Evolutionary conservation across 2,113 vertebrate genomes (phyloP), one percentile per base, ranked within the genome.

Genomic region (Tragelaphus imberbis): DNA sequence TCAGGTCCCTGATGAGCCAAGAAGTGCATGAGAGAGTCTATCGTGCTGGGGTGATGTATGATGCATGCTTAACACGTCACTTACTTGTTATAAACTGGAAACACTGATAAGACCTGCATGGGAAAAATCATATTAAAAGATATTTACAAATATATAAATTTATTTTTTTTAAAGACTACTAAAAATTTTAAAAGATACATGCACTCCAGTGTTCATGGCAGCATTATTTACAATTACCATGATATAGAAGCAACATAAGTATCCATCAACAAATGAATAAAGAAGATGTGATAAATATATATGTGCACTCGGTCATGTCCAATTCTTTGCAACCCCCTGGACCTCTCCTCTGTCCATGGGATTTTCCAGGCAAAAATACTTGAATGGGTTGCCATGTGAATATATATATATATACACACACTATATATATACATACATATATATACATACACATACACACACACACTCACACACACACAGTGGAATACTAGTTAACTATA

Each of bases 1-100:
- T 30, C 15, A 25, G 14, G 13, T 7, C 36, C 17, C 21, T 21
- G 12, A 30, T 9, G 14, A 75, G 79, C 59, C 71, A 2, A 4
- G 33, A 80, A 3, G 33, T 4, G 2, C 0, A 14, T 23, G 71
- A 21, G n/a, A 2, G 30, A 79, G 59, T 10, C 44, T 12, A 21
- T 55, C 1, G 3, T 27, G 55, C 40, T 33, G 6, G 10, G 56
- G 11, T 25, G 77, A 81, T 3, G 5, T 27, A 44, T 3, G 75
- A 81, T 0, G 88, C 40, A 58, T 17, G 30, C 93, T 80, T n/a
- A 53, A 47, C 65, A n/a, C 21, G 93, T 68, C 94, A 99, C 99
- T 99, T 99, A 99, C 99, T 98, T 97, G 97, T 99, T 99, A 95
- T 96, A 98, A 97, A 99, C 98, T 0, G 98, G 99, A 96, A 98